phyloP scores from a whole-genome alignment of 1,140 invertebrate species.

The Propsilocerus akamusi region DNA sequence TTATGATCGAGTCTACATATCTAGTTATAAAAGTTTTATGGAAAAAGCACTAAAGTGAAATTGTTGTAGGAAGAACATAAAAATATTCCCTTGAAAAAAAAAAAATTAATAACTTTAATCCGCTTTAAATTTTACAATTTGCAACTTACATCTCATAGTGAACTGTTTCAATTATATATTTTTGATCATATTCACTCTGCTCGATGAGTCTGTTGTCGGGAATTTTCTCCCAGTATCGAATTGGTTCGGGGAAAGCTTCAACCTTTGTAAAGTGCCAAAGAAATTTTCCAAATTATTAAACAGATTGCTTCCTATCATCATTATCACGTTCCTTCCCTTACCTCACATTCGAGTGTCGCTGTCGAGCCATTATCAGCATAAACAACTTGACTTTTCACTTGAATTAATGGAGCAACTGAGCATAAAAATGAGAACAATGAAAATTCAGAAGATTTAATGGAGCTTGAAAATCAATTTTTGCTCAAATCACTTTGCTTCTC shows the following conservation, averaged over 20 bases:
- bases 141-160: slow-evolving; percentile 26
- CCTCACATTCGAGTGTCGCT: slow-evolving; percentile 60
- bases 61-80: neutral
- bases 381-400: slow-evolving; percentile 53
- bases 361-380: slow-evolving; percentile 45
- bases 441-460: neutral
- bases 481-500: neutral
- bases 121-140: neutral
- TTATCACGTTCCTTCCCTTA: slow-evolving; percentile 13
- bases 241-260: slow-evolving; percentile 71
- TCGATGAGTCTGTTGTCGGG: slow-evolving; percentile 54
- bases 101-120: neutral
- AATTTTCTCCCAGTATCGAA: slow-evolving; percentile 65
- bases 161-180: slow-evolving; percentile 43
- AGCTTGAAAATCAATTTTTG: neutral
- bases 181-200: slow-evolving; percentile 29
- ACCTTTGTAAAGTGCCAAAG: slow-evolving; percentile 25
- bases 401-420: slow-evolving; percentile 66
- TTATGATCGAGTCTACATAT: neutral
- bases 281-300: neutral
- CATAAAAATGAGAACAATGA: slow-evolving; percentile 10
- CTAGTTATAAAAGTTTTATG: neutral
- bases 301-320: neutral
- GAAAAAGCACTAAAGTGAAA: neutral
- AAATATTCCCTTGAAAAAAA: neutral